Percentiles rank a stretch among this genome's conserved stretches.
Conservation (phyloP, 1,140 invertebrate species). For the Eubasilissa regina region DNA sequence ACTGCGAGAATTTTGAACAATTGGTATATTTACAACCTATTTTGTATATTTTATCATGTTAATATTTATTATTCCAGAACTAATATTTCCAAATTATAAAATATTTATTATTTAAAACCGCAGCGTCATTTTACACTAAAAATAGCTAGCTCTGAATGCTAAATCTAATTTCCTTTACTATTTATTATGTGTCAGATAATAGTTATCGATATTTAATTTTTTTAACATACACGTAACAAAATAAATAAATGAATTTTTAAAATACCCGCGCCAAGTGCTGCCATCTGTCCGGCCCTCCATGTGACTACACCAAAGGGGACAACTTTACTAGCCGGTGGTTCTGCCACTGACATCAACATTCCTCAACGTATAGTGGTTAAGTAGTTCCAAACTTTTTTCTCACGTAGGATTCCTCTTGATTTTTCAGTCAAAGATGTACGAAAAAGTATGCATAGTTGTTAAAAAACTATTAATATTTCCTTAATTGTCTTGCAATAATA, state of each 20-base stretch:
- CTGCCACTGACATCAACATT: slow-evolving; percentile 51
- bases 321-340: slow-evolving; percentile 43
- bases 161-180: no score
- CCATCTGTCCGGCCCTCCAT: slow-evolving; percentile 3
- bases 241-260: background rate
- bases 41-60: no score
- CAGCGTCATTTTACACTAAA: no score
- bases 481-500: background rate
- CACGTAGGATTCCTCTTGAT: slow-evolving; percentile 44
- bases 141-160: no score
- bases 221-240: no score
- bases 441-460: slow-evolving; percentile 15
- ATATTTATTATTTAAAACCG: no score
- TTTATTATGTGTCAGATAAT: no score
- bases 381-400: slow-evolving; percentile 58
- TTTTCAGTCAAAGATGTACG: background rate
- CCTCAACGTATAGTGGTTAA: slow-evolving; percentile 54
- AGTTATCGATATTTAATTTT: no score
- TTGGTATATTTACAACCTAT: background rate
- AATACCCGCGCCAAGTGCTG: background rate
- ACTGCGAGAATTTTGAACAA: background rate
- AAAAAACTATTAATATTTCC: background rate
- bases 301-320: slow-evolving; percentile 1
- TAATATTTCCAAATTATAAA: no score
- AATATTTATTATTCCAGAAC: no score